A percentile compares a stretch with the other conserved stretches of the same genome.
Evolutionary conservation across 2,797 vertebrate genomes (phyloP).

Genomic region (Coregonus suidteri): DNA sequence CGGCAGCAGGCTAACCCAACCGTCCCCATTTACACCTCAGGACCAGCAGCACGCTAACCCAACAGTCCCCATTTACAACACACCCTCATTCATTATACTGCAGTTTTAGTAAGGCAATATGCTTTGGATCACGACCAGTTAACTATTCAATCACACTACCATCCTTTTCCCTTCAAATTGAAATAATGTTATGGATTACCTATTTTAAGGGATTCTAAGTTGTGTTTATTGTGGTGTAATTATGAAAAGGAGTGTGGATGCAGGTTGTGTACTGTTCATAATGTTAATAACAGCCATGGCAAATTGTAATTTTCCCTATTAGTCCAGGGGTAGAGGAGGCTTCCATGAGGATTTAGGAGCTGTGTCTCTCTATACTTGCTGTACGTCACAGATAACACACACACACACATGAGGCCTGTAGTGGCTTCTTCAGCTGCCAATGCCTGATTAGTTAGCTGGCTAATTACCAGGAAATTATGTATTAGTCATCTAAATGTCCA

Average conservation of each 20-base stretch:
- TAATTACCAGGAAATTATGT: conserved; percentile 51
- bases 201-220: not conserved
- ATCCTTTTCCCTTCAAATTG: not conserved
- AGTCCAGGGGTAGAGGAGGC: conserved; percentile 16
- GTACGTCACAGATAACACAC: conserved; percentile 41
- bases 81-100: conserved; percentile 35
- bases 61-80: conserved; percentile 33
- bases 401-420: conserved; percentile 10
- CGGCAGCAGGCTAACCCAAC: conserved; percentile 29
- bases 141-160: conserved; percentile 1
- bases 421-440: conserved; percentile 33
- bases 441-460: conserved; percentile 38
- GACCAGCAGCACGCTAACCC: conserved; percentile 21
- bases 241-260: conserved; percentile 8
- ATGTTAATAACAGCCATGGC: not conserved
- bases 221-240: not conserved
- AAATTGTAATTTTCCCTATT: conserved; percentile 50
- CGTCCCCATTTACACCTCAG: conserved; percentile 30
- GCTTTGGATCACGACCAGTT: not conserved
- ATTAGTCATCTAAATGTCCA: conserved; percentile 38
- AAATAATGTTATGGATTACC: not conserved
- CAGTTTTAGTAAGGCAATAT: conserved; percentile 8
- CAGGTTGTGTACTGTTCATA: not conserved
- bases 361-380: conserved; percentile 10
- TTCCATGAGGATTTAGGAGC: conserved; percentile 9